Evolutionary conservation across 2,797 vertebrate genomes (phyloP).

Genomic region (Epinephelus awoara): DNA sequence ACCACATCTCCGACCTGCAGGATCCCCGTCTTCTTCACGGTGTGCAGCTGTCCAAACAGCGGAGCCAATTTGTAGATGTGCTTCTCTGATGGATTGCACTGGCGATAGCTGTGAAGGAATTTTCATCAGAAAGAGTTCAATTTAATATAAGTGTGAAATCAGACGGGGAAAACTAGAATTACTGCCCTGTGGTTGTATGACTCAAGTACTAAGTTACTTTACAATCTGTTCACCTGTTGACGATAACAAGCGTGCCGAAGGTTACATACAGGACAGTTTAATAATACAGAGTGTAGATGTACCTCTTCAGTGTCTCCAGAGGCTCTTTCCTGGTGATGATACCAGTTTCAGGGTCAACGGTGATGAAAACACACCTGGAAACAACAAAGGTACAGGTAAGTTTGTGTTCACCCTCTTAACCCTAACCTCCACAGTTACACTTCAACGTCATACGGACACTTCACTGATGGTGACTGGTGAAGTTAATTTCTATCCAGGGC

Average conservation of each 20-base stretch:
- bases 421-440: neutral
- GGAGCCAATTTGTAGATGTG: slow-evolving; percentile 88
- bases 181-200: neutral
- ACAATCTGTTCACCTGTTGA: neutral
- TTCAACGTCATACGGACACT: neutral
- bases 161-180: too few species aligned
- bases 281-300: neutral
- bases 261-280: too few species aligned
- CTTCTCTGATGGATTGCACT: slow-evolving; percentile 88
- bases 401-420: too few species aligned
- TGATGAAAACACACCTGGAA: slow-evolving; percentile 93
- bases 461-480: neutral
- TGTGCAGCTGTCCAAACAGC: slow-evolving; percentile 92
- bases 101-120: slow-evolving; percentile 88
- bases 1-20: slow-evolving; percentile 92
- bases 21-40: slow-evolving; percentile 87
- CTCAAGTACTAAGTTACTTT: neutral
- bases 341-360: slow-evolving; percentile 93
- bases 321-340: slow-evolving; percentile 90
- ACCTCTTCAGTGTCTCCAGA: slow-evolving; percentile 93
- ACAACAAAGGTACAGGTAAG: slow-evolving; percentile 19
- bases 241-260: neutral
- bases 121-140: too few species aligned
- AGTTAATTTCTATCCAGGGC: neutral
- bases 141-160: too few species aligned